Conservation (phyloP, 2,797 vertebrate genomes). For the Phylloscopus collybita region DNA sequence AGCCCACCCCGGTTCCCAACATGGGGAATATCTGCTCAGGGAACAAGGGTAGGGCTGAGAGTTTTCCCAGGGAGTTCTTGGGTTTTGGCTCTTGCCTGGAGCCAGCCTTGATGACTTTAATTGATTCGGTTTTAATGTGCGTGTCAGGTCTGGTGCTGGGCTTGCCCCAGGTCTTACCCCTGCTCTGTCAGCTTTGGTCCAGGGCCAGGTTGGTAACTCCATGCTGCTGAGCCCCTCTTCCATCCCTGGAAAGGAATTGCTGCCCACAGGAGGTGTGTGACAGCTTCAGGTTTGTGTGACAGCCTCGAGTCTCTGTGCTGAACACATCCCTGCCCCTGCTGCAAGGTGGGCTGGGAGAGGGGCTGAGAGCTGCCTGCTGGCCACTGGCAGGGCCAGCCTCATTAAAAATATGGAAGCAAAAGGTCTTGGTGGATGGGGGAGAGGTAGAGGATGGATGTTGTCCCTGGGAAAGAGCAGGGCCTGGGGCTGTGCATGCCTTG, state of each 20-base stretch:
- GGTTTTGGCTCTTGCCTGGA: background rate
- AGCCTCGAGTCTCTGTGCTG: accelerated
- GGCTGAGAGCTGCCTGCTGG: background rate
- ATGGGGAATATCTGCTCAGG: background rate
- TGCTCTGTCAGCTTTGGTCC: accelerated
- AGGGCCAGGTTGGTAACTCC: accelerated
- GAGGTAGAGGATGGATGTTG: background rate
- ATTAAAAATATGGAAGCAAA: accelerated
- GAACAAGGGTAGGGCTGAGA: background rate
- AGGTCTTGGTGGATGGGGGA: accelerated
- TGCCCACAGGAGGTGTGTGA: accelerated
- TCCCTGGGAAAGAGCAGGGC: background rate
- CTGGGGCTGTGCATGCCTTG: background rate
- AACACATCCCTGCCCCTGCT: accelerated
- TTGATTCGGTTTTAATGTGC: accelerated
- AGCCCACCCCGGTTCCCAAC: too few species aligned
- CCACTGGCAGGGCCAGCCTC: accelerated
- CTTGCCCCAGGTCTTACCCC: accelerated
- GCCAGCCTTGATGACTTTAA: background rate
- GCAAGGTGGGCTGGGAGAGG: background rate
- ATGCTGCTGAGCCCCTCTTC: too few species aligned
- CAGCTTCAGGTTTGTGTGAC: background rate
- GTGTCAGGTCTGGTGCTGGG: accelerated
- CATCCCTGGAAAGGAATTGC: too few species aligned
- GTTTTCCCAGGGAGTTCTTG: background rate